Evolutionary conservation across 2,113 vertebrate species (phyloP), one percentile per base, ranked within the genome.

Genomic region (Pangasianodon hypophthalmus): DNA sequence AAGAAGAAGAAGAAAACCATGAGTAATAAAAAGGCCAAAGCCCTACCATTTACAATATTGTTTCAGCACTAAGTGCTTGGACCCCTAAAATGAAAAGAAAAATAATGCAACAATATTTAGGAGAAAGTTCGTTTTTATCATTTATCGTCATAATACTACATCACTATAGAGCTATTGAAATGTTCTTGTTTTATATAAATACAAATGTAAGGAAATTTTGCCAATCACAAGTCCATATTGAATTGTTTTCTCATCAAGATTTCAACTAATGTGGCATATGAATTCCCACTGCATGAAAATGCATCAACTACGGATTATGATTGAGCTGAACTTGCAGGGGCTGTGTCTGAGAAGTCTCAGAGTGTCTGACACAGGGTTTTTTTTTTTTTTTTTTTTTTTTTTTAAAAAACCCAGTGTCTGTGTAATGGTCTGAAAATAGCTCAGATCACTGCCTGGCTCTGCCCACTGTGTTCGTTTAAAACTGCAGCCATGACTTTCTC

Each of bases 341-440:
- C 11, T 80, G 64, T 87, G 79, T 10, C 29, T 87, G 32, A 82
- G 84, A 87, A 69, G 50, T 21, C 24, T 24, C 4, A 37, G 75
- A 48, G 7, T 56, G 13, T 90, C 67, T 84, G 67, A 19, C 82
- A 26, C 71, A 84, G 44, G 32, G 44, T 46, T 46, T 46, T 46
- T 46, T 46, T 46, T 46, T 46, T 46, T 46, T 46, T 46, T 46
- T 46, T 46, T 46, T 46, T 69, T 37, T 26, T 32, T 46, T 48
- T 56, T 48, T 44, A 81, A 32, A 41, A n/a, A 69, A 52, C 2
- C 24, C 56, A 48, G 21, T 19, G 44, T 11, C 80, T 21, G n/a
- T 86, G 50, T 85, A 86, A 88, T 75, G 67, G 18, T 77, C 44
- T 85, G 21, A 85, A 84, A 91, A 88, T 89, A 87, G 50, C 56